Conservation (phyloP, 2,888 invertebrate species). For the Melieria omissa region DNA sequence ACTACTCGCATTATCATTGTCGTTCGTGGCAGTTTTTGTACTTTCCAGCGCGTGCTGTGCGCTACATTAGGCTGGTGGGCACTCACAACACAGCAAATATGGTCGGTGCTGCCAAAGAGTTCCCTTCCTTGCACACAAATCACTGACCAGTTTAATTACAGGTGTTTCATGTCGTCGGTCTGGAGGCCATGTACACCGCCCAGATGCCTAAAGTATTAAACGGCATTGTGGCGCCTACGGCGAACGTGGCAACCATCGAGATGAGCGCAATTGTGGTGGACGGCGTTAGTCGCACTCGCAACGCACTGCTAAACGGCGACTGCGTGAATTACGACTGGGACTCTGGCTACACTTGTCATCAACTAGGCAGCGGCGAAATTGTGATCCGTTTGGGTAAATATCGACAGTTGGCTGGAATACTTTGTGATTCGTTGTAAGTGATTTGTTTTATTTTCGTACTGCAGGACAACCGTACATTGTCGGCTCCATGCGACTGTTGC, state of each 20-base stretch:
- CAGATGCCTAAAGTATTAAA: constrained; percentile 79
- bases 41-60: constrained; percentile 89
- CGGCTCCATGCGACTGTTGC: constrained; percentile 86
- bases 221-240: constrained; percentile 82
- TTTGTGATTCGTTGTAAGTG: not conserved
- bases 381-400: constrained; percentile 84
- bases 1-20: constrained; percentile 92
- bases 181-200: constrained; percentile 89
- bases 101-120: constrained; percentile 65
- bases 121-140: too few relatives aligned
- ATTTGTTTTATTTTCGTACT: constrained; percentile 4
- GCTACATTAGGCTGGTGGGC: constrained; percentile 84
- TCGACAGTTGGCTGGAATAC: not conserved
- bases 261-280: constrained; percentile 94
- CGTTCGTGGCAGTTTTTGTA: constrained; percentile 97
- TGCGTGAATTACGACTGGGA: constrained; percentile 98
- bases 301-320: constrained; percentile 96
- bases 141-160: constrained; percentile 28
- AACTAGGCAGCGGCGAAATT: constrained; percentile 93
- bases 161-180: constrained; percentile 91
- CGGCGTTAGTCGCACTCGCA: constrained; percentile 93
- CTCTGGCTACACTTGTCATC: constrained; percentile 97
- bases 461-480: constrained; percentile 92
- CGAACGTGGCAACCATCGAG: constrained; percentile 92
- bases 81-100: constrained; percentile 96